Percentiles rank a stretch among this genome's conserved stretches.
These are phyloP conservation scores for Gadus macrocephalus DNA, from an alignment of 2,113 vertebrate species.

Conservation along the genomic window DNA sequence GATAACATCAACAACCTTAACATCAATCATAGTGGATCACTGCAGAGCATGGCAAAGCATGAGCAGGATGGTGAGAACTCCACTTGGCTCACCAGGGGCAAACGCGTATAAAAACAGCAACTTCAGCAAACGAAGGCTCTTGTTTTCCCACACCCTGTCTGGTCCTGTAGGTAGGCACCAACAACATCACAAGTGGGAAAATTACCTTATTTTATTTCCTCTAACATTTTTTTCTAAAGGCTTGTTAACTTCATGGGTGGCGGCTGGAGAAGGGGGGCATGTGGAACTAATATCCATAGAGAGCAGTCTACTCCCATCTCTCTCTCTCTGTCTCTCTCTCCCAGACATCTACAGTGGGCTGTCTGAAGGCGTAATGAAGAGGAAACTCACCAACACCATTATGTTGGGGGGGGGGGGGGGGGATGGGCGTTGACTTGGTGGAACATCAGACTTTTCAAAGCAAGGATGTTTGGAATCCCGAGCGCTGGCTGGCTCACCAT, in stretches of 20 bases:
- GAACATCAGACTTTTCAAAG: conserved; percentile 16
- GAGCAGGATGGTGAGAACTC: conserved; percentile 24
- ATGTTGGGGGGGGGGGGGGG: conserved; percentile 15
- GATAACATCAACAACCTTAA: too few relatives aligned
- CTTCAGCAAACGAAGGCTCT: conserved; percentile 37
- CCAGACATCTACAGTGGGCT: conserved; percentile 44
- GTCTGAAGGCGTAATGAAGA: conserved; percentile 22
- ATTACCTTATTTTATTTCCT: conserved; percentile 56
- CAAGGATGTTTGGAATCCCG: too few relatives aligned
- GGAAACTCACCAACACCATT: not conserved
- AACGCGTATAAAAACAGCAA: conserved; percentile 23
- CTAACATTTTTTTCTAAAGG: conserved; percentile 52
- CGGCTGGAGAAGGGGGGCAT: conserved; percentile 45
- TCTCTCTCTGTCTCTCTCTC: conserved; percentile 22
- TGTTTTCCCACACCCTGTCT: conserved; percentile 39
- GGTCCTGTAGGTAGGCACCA: conserved; percentile 53
- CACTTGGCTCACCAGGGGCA: conserved; percentile 27
- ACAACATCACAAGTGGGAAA: conserved; percentile 58
- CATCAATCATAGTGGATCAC: too few relatives aligned
- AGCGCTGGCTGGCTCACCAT: too few relatives aligned
- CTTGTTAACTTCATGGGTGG: conserved; percentile 61
- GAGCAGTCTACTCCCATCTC: conserved; percentile 14
- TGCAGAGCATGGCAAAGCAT: too few relatives aligned
- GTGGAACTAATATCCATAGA: conserved; percentile 62
- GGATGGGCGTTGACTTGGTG: conserved; percentile 19